Evolutionary conservation across 2,113 vertebrate genomes (phyloP), one percentile per base, ranked within the genome.

Genomic region (Thalassoma bifasciatum): DNA sequence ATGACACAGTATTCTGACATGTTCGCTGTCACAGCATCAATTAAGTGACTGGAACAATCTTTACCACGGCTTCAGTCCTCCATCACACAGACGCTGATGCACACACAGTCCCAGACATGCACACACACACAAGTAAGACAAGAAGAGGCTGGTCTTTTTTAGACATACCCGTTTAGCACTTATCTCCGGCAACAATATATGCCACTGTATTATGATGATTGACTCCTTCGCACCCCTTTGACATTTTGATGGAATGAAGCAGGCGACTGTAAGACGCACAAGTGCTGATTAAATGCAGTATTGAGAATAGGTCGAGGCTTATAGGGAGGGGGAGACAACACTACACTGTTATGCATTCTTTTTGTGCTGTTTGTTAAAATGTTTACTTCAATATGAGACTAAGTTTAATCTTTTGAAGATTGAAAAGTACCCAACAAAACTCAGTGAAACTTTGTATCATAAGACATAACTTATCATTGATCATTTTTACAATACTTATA

Each of bases 1-100:
- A 86, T 83, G 87, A 88, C 81, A 88, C 71, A 68, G 74, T 84
- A 81, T 71, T 76, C 75, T 82, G 83, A 88, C 87, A 86, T 82
- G 84, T 72, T 87, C 64, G 21, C 77, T 83, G 81, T 87, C 86
- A 88, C 74, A 77, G 60, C 84, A 84, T 89, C 86, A 87, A 87
- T 92, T 89, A 86, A 83, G 81, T 87, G 81, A 85, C 84, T 73
- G 34, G 68, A 77, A 77, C 85, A 79, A 74, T 78, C 81, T 75
- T 81, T 67, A 74, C 68, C 40, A 54, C 1, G 0, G 51, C 38
- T 53, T 73, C 40, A 66, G 51, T 5, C 3, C 19, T 11, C n/a
- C 47, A 7, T 42, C 56, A 56, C 19, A 46, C 13, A 17, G 4
- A 21, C 30, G 40, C 58, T 49, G 12, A 44, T 11, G 14, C 5